A percentile compares a stretch with the other conserved stretches of the same genome.
Evolutionary conservation across 2,797 vertebrate species (phyloP).

Genomic region (Gymnocypris eckloni): DNA sequence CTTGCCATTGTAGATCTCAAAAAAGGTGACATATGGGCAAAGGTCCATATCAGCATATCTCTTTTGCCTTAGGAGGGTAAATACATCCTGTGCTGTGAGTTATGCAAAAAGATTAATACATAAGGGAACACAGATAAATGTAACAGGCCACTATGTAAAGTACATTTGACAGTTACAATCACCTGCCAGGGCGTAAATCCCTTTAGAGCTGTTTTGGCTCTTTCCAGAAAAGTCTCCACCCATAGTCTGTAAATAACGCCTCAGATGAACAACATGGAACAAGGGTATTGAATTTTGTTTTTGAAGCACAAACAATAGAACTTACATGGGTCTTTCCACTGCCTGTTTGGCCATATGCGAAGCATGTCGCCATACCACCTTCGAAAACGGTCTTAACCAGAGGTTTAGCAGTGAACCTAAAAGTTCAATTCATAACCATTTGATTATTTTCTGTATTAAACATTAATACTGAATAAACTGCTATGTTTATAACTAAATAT

Average conservation of each 20-base stretch:
- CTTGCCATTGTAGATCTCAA: slow-evolving; percentile 98
- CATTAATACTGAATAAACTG: neutral
- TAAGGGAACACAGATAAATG: neutral
- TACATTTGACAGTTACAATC: slow-evolving; percentile 63
- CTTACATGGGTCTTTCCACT: slow-evolving; percentile 98
- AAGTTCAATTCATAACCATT: neutral
- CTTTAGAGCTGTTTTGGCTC: slow-evolving; percentile 87
- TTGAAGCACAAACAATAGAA: slow-evolving; percentile 27
- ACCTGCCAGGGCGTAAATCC: slow-evolving; percentile 95
- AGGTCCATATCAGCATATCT: slow-evolving; percentile 80
- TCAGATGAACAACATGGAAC: neutral
- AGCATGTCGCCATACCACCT: slow-evolving; percentile 89
- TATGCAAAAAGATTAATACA: neutral
- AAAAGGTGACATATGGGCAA: slow-evolving; percentile 90
- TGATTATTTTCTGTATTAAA: neutral
- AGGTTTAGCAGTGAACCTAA: slow-evolving; percentile 92
- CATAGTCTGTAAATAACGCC: slow-evolving; percentile 86
- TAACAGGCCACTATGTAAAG: neutral
- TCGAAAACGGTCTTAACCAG: slow-evolving; percentile 93
- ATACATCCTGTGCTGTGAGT: slow-evolving; percentile 89
- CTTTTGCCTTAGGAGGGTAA: slow-evolving; percentile 84
- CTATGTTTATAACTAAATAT: neutral
- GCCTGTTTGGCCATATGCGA: slow-evolving; percentile 97
- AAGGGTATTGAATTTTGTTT: neutral
- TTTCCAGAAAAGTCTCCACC: slow-evolving; percentile 92